Base-by-base conservation (phyloP, 2,113 vertebrate genomes). In the Micronisus gabar region DNA sequence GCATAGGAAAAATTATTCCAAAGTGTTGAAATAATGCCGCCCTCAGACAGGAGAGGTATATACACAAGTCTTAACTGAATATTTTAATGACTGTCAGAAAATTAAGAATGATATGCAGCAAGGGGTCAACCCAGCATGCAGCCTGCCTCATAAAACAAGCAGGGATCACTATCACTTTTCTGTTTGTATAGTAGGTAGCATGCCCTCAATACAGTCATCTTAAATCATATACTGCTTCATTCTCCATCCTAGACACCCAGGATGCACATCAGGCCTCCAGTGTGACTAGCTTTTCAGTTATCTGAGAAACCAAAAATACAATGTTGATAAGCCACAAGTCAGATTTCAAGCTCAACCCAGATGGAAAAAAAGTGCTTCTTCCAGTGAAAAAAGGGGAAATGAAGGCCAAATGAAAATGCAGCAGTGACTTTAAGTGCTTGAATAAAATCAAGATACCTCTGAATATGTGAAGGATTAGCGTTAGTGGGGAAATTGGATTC, bases 271-370 rank as follows among this genome's bases (percentile, higher is more conserved):
- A 75, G 59, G 15, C 58, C 14, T 89, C n/a, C n/a, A 19, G 1
- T 27, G 34, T 40, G 45, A 52, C 13, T 79, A 1, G 0, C 17
- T 88, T 62, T 59, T n/a, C 38, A 38, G 11, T 59, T 21, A 38
- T 2, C 47, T 40, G 27, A 48, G 61, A 38, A 66, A 56, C 17
- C 4, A 53, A 30, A 59, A 70, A 19, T 13, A 58, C 7, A 14
- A 4, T 25, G 13, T 48, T 2, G 3, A 7, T n/a, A 86, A 86
- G 32, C 23, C 1, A 0, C 23, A 71, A 48, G 14, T 63, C 20
- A 61, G 66, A 40, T 63, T 62, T 45, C 52, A 41, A 38, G 38
- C 20, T 66, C 56, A 67, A 79, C 3, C 25, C 18, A 53, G 34
- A 38, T 13, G 11, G 30, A 14, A 6, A 19, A 75, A 34, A 67